Conservation (phyloP, 2,888 invertebrate genomes). For the Steinernema carpocapsae region DNA sequence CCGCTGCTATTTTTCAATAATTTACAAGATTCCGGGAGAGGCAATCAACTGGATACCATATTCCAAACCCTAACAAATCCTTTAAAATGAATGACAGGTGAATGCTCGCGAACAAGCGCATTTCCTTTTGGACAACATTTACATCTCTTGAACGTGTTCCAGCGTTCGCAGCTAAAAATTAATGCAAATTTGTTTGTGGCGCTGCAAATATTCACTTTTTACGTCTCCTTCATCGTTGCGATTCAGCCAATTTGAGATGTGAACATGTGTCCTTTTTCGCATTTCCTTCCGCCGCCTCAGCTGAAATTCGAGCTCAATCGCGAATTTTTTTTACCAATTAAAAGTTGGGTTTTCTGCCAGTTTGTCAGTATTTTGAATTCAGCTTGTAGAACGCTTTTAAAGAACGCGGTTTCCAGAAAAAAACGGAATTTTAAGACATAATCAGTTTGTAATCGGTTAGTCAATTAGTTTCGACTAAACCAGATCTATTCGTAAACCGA, state of each 20-base stretch:
- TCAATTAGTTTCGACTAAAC: conserved; percentile 9
- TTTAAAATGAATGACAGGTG: conserved; percentile 10
- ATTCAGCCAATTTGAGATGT: conserved; percentile 25
- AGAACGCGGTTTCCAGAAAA: no score
- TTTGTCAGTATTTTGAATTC: no score
- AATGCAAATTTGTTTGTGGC: conserved; percentile 25
- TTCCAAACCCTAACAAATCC: no score
- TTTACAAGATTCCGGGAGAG: neutral
- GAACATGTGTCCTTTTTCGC: neutral
- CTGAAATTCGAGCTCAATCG: conserved; percentile 14
- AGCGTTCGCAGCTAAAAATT: neutral
- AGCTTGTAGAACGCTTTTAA: no score
- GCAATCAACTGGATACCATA: neutral
- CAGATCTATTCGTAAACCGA: conserved; percentile 13
- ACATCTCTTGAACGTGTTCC: neutral
- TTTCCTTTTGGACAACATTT: conserved; percentile 15
- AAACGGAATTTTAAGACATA: no score
- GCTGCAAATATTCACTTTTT: neutral
- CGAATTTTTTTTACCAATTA: conserved; percentile 2
- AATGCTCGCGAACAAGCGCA: conserved; percentile 5
- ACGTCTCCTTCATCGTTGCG: neutral
- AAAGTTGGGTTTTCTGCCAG: neutral
- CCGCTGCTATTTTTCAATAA: conserved; percentile 19
- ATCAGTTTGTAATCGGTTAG: neutral
- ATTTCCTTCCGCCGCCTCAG: neutral